A percentile compares a stretch with the other conserved stretches of the same genome.
These are phyloP conservation scores for Apis dorsata DNA, from an alignment of 1,140 invertebrate species.

Conservation along the genomic window DNA sequence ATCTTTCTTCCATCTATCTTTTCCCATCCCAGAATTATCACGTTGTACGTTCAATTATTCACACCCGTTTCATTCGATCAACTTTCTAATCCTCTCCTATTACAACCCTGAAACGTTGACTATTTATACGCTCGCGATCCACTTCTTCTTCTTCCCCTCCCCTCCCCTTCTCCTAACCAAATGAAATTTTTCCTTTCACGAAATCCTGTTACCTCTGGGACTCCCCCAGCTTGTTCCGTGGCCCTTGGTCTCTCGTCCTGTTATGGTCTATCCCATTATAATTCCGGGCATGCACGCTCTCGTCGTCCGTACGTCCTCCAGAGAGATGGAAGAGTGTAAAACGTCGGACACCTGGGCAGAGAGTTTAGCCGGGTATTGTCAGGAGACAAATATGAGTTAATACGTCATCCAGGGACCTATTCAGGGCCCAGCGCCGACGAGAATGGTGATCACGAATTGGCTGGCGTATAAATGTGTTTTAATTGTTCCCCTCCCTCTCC, in stretches of 20 bases:
- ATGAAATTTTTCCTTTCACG: constrained; percentile 55
- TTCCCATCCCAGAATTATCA: too few species aligned
- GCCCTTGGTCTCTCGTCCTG: constrained; percentile 51
- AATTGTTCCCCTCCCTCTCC: constrained; percentile 68
- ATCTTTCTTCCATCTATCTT: too few species aligned
- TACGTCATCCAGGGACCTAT: constrained; percentile 76
- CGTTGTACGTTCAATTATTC: too few species aligned
- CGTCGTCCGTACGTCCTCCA: constrained; percentile 61
- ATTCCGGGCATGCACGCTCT: constrained; percentile 63
- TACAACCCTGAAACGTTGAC: too few species aligned
- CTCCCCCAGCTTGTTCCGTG: constrained; percentile 45
- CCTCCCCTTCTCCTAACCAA: not conserved
- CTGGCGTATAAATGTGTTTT: constrained; percentile 76
- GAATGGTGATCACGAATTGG: constrained; percentile 77
- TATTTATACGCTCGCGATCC: not conserved
- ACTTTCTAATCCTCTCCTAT: too few species aligned
- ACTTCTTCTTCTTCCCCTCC: not conserved
- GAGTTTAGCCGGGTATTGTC: constrained; percentile 75
- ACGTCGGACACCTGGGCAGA: constrained; percentile 74
- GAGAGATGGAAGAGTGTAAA: constrained; percentile 73
- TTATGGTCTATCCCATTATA: constrained; percentile 70
- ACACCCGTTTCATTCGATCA: too few species aligned
- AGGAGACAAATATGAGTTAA: constrained; percentile 79
- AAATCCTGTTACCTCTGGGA: constrained; percentile 52
- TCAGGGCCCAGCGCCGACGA: constrained; percentile 67